A percentile compares a stretch with the other conserved stretches of the same genome.
Conservation (phyloP, 1,140 invertebrate species). For the Neoseiulus cucumeris region DNA sequence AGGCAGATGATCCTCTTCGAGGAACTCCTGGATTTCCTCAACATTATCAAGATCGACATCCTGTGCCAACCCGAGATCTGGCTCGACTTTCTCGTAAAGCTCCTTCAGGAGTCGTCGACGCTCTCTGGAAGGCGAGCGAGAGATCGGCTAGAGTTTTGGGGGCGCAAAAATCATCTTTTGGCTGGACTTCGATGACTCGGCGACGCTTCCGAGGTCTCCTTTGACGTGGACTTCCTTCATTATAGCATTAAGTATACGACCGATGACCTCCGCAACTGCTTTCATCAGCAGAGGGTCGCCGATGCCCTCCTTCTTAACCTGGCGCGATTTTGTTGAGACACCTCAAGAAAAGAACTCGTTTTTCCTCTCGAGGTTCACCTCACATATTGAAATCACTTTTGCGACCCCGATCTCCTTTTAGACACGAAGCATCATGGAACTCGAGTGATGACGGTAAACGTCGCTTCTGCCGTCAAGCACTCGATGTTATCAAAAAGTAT, state of each 20-base stretch:
- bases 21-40: conserved; percentile 80
- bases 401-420: too few relatives aligned
- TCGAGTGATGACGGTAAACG: too few relatives aligned
- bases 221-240: conserved; percentile 52
- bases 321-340: conserved; percentile 88
- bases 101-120: conserved; percentile 50
- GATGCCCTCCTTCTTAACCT: conserved; percentile 75
- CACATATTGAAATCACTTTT: too few relatives aligned
- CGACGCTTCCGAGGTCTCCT: conserved; percentile 82
- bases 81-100: conserved; percentile 50
- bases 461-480: too few relatives aligned
- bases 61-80: conserved; percentile 71
- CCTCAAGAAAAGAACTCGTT: too few relatives aligned
- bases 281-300: conserved; percentile 85
- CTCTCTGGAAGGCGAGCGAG: conserved; percentile 59
- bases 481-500: too few relatives aligned
- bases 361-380: too few relatives aligned
- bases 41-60: conserved; percentile 52
- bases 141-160: conserved; percentile 43
- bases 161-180: conserved; percentile 64
- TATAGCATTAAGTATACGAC: conserved; percentile 60
- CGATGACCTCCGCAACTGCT: conserved; percentile 78
- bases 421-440: too few relatives aligned
- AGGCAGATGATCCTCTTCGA: conserved; percentile 90
- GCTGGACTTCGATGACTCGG: conserved; percentile 61